A percentile compares a stretch with the other conserved stretches of the same genome.
phyloP scores from a whole-genome alignment of 2,888 invertebrate species.

The Oasisia sp. region DNA sequence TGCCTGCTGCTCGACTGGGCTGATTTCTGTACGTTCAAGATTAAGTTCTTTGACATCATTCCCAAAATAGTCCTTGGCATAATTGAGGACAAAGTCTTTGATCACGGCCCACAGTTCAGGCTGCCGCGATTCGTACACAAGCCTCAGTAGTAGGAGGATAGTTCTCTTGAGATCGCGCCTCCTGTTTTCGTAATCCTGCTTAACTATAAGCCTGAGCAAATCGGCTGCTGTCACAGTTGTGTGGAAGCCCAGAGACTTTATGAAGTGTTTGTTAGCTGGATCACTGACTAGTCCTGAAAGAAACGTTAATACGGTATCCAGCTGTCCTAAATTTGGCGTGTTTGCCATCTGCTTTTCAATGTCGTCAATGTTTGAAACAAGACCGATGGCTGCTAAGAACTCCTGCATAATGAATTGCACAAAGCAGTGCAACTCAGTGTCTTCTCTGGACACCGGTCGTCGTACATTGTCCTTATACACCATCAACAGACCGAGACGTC shows the following conservation, averaged over 20 bases:
- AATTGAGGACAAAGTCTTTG: background rate
- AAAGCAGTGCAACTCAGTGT: background rate
- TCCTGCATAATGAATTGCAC: background rate
- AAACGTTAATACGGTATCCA: background rate
- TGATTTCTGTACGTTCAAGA: background rate
- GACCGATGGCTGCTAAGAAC: background rate
- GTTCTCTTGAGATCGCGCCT: background rate
- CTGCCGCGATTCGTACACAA: background rate
- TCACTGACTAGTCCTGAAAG: background rate
- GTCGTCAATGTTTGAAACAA: background rate
- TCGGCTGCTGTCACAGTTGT: background rate
- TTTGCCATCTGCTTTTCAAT: background rate
- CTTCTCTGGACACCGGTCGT: background rate
- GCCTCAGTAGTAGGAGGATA: background rate
- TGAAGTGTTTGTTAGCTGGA: background rate
- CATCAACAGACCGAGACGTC: background rate
- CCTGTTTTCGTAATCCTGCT: background rate
- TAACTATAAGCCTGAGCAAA: background rate
- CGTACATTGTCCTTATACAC: background rate
- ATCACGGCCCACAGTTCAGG: background rate
- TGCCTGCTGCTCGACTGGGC: background rate
- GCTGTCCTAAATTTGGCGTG: background rate
- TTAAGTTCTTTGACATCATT: background rate
- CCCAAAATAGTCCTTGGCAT: no score
- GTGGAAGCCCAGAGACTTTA: background rate